Evolutionary conservation across 2,888 invertebrate genomes (phyloP).

Genomic region (Scotopteryx bipunctaria): DNA sequence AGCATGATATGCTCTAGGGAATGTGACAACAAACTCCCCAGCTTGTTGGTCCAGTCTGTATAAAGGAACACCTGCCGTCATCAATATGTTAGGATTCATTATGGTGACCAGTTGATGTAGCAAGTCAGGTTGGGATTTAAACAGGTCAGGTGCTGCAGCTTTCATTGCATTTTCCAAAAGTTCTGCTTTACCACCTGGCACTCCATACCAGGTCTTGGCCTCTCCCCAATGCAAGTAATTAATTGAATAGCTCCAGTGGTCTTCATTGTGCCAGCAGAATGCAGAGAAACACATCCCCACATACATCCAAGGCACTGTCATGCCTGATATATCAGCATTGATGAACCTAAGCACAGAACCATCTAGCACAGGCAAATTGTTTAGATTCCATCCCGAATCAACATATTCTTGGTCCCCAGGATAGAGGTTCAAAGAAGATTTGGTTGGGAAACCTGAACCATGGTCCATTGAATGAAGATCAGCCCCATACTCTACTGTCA

Average conservation of each 20-base stretch:
- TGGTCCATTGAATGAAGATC: slow-evolving; percentile 90
- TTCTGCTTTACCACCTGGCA: slow-evolving; percentile 87
- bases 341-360: slow-evolving; percentile 89
- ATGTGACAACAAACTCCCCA: slow-evolving; percentile 92
- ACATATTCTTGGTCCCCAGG: slow-evolving; percentile 86
- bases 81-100: slow-evolving; percentile 89
- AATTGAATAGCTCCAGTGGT: slow-evolving; percentile 93
- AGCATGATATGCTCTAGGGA: slow-evolving; percentile 91
- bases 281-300: slow-evolving; percentile 93
- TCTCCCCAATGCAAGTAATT: slow-evolving; percentile 93
- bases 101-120: slow-evolving; percentile 91
- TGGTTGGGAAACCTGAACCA: slow-evolving; percentile 90
- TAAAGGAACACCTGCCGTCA: slow-evolving; percentile 84
- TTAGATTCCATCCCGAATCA: slow-evolving; percentile 89
- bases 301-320: slow-evolving; percentile 91
- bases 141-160: slow-evolving; percentile 88
- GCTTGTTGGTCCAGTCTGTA: slow-evolving; percentile 88
- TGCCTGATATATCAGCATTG: slow-evolving; percentile 89
- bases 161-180: slow-evolving; percentile 88
- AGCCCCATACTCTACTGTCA: slow-evolving; percentile 91
- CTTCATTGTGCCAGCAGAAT: slow-evolving; percentile 93
- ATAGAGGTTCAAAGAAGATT: slow-evolving; percentile 83
- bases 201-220: slow-evolving; percentile 92
- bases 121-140: slow-evolving; percentile 88
- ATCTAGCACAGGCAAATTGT: slow-evolving; percentile 88